Percentiles rank a stretch among this genome's conserved stretches.
Evolutionary conservation across 2,888 invertebrate species (phyloP).

Genomic region (Zonitis immaculata): DNA sequence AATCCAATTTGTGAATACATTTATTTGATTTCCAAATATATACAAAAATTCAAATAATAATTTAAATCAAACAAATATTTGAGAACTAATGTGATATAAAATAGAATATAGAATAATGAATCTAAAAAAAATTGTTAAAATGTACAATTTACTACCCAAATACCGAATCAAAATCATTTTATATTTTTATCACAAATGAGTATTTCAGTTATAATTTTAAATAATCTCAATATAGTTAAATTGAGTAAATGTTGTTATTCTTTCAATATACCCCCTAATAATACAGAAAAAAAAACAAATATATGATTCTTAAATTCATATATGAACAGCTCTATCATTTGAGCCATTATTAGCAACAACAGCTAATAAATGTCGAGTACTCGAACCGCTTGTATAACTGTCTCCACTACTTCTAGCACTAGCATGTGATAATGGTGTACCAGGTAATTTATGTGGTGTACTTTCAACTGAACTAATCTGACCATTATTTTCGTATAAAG

Average conservation of each 20-base stretch:
- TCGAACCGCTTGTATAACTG: slow-evolving; percentile 77
- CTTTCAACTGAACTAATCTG: slow-evolving; percentile 43
- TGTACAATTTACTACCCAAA: neutral
- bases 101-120: neutral
- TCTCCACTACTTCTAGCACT: slow-evolving; percentile 73
- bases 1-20: neutral
- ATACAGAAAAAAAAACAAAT: neutral
- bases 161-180: neutral
- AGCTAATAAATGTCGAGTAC: slow-evolving; percentile 67
- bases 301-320: slow-evolving; percentile 27
- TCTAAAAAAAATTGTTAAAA: neutral
- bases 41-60: neutral
- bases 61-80: neutral
- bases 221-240: neutral
- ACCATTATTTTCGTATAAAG: slow-evolving; percentile 49
- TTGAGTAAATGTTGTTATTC: neutral
- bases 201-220: slow-evolving; percentile 11
- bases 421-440: slow-evolving; percentile 65
- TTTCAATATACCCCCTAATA: too few species aligned
- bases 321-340: slow-evolving; percentile 38
- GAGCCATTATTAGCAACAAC: slow-evolving; percentile 44
- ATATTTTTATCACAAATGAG: slow-evolving; percentile 20
- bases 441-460: slow-evolving; percentile 50
- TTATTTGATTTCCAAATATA: neutral
- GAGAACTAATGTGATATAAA: neutral